phyloP scores from a whole-genome alignment of 2,113 vertebrate genomes.

The Andinoacara biseriatus region DNA sequence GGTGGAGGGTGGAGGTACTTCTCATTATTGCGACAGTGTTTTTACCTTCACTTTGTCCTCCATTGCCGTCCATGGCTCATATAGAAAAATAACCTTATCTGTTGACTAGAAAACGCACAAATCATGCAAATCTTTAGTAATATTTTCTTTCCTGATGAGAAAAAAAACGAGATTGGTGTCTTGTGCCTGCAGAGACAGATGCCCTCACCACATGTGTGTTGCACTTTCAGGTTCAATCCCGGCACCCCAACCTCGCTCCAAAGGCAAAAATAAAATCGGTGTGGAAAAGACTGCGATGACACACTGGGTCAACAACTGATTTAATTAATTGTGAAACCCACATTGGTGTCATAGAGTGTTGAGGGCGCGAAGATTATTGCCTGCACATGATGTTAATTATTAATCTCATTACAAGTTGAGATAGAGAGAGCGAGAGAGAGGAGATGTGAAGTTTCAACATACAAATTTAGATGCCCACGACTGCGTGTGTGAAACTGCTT shows the following conservation, averaged over 20 bases:
- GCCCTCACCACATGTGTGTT: slow-evolving; percentile 51
- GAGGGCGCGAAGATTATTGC: slow-evolving; percentile 59
- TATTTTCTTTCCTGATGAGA: neutral
- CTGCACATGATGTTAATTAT: slow-evolving; percentile 65
- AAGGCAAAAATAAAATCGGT: slow-evolving; percentile 44
- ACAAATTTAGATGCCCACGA: slow-evolving; percentile 27
- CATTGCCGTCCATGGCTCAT: no score
- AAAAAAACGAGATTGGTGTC: neutral
- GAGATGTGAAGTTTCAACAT: slow-evolving; percentile 21
- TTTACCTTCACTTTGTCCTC: neutral
- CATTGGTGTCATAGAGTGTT: slow-evolving; percentile 55
- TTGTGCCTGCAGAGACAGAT: slow-evolving; percentile 38
- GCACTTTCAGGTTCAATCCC: slow-evolving; percentile 38
- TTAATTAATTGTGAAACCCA: slow-evolving; percentile 68
- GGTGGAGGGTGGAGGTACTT: neutral
- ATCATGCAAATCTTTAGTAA: neutral
- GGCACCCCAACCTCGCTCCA: slow-evolving; percentile 41
- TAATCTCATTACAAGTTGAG: slow-evolving; percentile 56
- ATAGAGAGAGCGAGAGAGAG: neutral
- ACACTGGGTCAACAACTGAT: slow-evolving; percentile 62
- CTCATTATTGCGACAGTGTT: neutral
- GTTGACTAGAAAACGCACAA: neutral
- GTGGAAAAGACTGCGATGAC: slow-evolving; percentile 47
- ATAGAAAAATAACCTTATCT: neutral
- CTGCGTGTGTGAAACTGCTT: slow-evolving; percentile 41